Base-by-base conservation (phyloP, 2,797 vertebrate species). In the Nothura maculosa region DNA sequence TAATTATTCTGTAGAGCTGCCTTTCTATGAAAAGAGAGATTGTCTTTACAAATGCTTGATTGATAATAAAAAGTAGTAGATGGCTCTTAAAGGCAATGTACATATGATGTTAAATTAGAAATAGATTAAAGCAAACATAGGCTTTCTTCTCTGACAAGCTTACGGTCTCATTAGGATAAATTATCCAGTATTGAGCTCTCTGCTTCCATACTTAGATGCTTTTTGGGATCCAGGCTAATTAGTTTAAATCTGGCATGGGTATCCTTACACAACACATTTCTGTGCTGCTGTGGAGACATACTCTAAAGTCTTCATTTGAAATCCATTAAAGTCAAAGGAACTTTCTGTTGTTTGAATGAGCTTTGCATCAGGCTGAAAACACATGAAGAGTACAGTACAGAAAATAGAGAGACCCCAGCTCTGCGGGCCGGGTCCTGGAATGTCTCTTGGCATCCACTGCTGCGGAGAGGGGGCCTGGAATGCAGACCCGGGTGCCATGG, bases 301-400 rank as follows among this genome's bases (percentile, higher is more conserved):
- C 62, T 69, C 84, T 76, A 32, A 85, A 78, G 64, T 94, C 88
- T 94, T 89, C 43, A 79, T 91, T 78, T 94, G 63, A 91, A 94
- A 74, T 25, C 73, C 62, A 66, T 78, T 89, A 68, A 90, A 93
- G 91, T 93, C 81, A 79, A 87, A 92, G 81, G 69, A 85, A 63
- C 50, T 89, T 96, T 94, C 55, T 93, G 42, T 43, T 79, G 76
- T 40, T 36, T 87, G 69, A 93, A 89, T 81, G 72, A 69, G 81
- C 30, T 95, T 92, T 94, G 73, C 81, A 68, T 63, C 62, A 81
- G 81, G 52, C 85, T 95, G 93, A 93, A 95, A 94, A 85, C 76
- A 67, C 2, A 6, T 95, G 87, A 79, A 12, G 73, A 63, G 52
- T 61, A 54, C 19, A 83, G 79, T 34, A 45, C 16, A 69, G 86